A percentile compares a stretch with the other conserved stretches of the same genome.
These are phyloP conservation scores for Eurois occulta DNA, from an alignment of 2,888 invertebrate species.

Conservation along the genomic window DNA sequence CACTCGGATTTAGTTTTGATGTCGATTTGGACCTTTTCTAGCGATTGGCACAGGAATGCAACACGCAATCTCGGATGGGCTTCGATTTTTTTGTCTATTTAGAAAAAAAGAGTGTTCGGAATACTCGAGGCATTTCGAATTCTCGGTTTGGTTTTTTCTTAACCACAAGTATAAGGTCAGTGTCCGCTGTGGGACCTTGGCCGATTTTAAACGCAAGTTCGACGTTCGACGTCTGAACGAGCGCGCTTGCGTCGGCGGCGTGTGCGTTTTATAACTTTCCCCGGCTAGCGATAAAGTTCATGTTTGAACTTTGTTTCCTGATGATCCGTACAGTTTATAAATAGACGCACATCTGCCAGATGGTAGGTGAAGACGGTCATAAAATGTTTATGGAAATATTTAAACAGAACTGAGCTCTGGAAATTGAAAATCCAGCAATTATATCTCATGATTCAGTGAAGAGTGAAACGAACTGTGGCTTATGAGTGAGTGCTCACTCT, in stretches of 20 bases:
- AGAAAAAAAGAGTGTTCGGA: slow-evolving; percentile 66
- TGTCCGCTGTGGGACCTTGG: slow-evolving; percentile 86
- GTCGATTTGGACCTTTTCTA: slow-evolving; percentile 83
- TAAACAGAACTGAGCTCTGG: slow-evolving; percentile 66
- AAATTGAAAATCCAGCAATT: slow-evolving; percentile 60
- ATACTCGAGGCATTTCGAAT: slow-evolving; percentile 65
- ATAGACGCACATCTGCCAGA: slow-evolving; percentile 82
- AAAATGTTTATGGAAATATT: slow-evolving; percentile 79
- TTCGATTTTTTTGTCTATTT: slow-evolving; percentile 70
- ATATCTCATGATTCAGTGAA: slow-evolving; percentile 59
- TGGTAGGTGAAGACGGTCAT: slow-evolving; percentile 77
- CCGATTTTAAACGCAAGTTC: slow-evolving; percentile 88
- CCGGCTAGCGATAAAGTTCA: slow-evolving; percentile 86
- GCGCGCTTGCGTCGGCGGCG: slow-evolving; percentile 70
- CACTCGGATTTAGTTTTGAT: slow-evolving; percentile 84
- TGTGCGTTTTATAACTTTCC: slow-evolving; percentile 86
- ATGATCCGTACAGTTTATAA: slow-evolving; percentile 81
- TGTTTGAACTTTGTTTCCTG: slow-evolving; percentile 83
- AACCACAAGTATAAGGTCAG: slow-evolving; percentile 78
- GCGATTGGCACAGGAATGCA: slow-evolving; percentile 78
- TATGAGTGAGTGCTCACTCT: slow-evolving; percentile 21
- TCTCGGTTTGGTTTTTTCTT: slow-evolving; percentile 70
- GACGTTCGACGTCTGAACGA: slow-evolving; percentile 75
- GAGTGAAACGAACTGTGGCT: slow-evolving; percentile 51
- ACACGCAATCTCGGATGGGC: slow-evolving; percentile 78